phyloP scores from a whole-genome alignment of 2,888 invertebrate genomes.

The Nudaria mundana region DNA sequence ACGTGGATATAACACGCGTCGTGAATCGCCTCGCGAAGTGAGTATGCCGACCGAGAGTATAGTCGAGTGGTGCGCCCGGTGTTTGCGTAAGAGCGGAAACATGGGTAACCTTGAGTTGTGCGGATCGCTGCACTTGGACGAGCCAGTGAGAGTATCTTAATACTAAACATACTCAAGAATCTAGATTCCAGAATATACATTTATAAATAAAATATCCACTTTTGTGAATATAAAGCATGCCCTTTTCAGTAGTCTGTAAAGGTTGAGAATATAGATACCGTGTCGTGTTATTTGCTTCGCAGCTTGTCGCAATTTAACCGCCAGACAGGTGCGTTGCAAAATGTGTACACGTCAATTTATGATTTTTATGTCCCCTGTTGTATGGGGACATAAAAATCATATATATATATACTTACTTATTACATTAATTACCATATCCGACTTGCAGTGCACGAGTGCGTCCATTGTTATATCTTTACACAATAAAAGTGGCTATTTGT shows the following conservation, averaged over 20 bases:
- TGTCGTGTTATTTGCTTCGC: no score
- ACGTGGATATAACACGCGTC: no score
- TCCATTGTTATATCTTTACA: no score
- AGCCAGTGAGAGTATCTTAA: conserved; percentile 14
- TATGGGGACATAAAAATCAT: no score
- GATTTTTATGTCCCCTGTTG: conserved; percentile 65
- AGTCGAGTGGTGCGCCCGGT: conserved; percentile 30
- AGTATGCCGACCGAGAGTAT: conserved; percentile 32
- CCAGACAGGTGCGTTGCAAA: conserved; percentile 62
- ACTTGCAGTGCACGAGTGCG: no score
- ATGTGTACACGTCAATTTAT: conserved; percentile 56
- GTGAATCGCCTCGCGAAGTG: conserved; percentile 2
- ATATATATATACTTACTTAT: no score
- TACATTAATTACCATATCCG: no score
- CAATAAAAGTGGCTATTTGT: no score
- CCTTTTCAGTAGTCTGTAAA: no score
- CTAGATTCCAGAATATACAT: conserved; percentile 12
- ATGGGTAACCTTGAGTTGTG: conserved; percentile 43
- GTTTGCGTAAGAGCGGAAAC: conserved; percentile 50
- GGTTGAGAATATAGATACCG: no score
- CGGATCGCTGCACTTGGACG: conserved; percentile 38
- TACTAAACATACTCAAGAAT: conserved; percentile 14
- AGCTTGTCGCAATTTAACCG: conserved; percentile 28
- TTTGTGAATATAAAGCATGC: no score
- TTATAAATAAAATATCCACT: no score